Evolutionary conservation across 2,888 invertebrate species (phyloP).

Genomic region (Standfussiana lucernea): DNA sequence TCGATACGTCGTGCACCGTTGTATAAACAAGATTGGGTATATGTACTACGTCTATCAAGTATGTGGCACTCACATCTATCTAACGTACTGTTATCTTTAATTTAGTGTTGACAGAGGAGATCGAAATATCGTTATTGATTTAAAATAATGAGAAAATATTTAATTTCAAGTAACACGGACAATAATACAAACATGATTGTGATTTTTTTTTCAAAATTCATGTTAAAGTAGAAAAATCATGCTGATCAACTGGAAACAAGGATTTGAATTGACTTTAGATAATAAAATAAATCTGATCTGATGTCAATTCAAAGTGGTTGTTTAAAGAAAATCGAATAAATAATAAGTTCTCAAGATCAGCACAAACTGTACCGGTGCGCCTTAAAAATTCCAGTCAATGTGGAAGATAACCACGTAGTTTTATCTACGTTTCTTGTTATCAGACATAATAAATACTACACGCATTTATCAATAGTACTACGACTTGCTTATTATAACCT

Average conservation of each 20-base stretch:
- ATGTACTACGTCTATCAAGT: slow-evolving; percentile 30
- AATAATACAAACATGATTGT: not conserved
- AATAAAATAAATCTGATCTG: not conserved
- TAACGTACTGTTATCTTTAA: slow-evolving; percentile 38
- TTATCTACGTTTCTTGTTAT: slow-evolving; percentile 31
- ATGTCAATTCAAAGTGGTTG: not conserved
- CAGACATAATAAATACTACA: slow-evolving; percentile 6
- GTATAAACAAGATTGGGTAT: slow-evolving; percentile 40
- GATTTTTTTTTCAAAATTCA: not conserved
- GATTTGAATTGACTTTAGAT: not conserved
- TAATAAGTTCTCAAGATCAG: slow-evolving; percentile 13
- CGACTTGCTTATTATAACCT: slow-evolving; percentile 13
- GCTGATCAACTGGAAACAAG: not conserved
- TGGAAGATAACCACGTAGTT: slow-evolving; percentile 21
- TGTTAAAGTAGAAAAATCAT: not conserved
- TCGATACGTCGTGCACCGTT: slow-evolving; percentile 54
- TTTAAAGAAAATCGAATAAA: not conserved
- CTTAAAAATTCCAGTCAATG: slow-evolving; percentile 18
- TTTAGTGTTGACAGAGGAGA: slow-evolving; percentile 27
- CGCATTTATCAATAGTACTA: slow-evolving; percentile 20
- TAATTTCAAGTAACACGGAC: not conserved
- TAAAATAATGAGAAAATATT: not conserved
- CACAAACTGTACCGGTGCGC: slow-evolving; percentile 24
- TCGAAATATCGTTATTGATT: not conserved
- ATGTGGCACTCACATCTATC: slow-evolving; percentile 26